phyloP scores from a whole-genome alignment of 1,140 invertebrate species.

The Drosophila punjabiensis region DNA sequence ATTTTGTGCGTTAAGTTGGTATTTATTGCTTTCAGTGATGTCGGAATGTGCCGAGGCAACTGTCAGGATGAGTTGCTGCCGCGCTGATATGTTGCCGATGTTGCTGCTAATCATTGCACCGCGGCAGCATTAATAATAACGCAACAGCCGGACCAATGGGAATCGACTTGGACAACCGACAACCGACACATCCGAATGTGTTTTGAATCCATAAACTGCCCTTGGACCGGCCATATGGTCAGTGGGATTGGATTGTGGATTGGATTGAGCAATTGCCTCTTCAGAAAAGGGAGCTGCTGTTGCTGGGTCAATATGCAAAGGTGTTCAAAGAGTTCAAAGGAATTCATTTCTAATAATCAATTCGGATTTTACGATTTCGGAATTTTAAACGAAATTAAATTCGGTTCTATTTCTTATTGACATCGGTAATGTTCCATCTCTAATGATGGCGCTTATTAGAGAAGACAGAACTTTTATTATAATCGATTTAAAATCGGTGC shows the following conservation, averaged over 20 bases:
- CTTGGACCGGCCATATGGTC: slow-evolving; percentile 25
- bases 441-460: too few species aligned
- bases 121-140: slow-evolving; percentile 75
- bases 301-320: background rate
- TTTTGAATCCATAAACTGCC: slow-evolving; percentile 75
- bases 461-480: too few species aligned
- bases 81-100: slow-evolving; percentile 27
- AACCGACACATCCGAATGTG: slow-evolving; percentile 44
- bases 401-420: background rate
- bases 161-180: slow-evolving; percentile 36
- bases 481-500: too few species aligned
- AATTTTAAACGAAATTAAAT: background rate
- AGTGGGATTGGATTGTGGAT: background rate
- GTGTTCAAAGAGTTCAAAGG: slow-evolving; percentile 10
- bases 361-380: background rate
- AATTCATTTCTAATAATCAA: background rate
- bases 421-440: background rate
- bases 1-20: slow-evolving; percentile 85
- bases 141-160: slow-evolving; percentile 61
- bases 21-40: slow-evolving; percentile 85
- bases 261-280: slow-evolving; percentile 41
- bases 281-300: background rate
- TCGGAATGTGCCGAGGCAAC: slow-evolving; percentile 77
- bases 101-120: slow-evolving; percentile 77
- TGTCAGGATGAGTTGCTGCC: slow-evolving; percentile 72